Conservation (phyloP, 1,140 invertebrate species). For the Ladona fulva region DNA sequence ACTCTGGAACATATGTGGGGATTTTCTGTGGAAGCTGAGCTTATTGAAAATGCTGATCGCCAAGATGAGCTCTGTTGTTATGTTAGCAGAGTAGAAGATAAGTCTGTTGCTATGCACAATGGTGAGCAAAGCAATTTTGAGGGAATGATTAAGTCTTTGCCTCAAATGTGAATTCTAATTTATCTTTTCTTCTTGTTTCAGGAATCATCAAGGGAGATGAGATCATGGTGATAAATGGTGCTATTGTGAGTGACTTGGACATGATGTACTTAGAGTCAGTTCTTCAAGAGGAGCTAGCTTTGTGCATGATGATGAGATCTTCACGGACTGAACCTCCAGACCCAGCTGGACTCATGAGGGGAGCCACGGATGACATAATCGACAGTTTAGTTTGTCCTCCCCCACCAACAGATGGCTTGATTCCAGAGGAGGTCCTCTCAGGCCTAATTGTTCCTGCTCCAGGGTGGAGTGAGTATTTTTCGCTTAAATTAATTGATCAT, state of each 20-base stretch:
- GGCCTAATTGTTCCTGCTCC: conserved; percentile 92
- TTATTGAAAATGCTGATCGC: conserved; percentile 89
- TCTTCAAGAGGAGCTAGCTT: conserved; percentile 84
- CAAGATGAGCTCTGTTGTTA: conserved; percentile 96
- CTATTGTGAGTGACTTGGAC: conserved; percentile 93
- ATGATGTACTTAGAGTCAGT: conserved; percentile 98
- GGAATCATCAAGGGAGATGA: conserved; percentile 95
- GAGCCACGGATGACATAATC: conserved; percentile 82
- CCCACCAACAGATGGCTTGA: conserved; percentile 84
- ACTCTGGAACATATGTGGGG: conserved; percentile 94
- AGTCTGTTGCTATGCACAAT: conserved; percentile 89
- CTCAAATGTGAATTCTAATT: background rate
- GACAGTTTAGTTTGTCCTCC: conserved; percentile 92
- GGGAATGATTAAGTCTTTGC: background rate
- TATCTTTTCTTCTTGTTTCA: conserved; percentile 32
- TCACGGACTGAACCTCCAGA: conserved; percentile 90
- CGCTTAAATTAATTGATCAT: background rate
- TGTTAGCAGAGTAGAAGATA: conserved; percentile 88
- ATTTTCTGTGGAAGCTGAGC: conserved; percentile 92
- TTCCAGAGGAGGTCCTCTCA: conserved; percentile 92
- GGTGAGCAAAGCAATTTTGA: conserved; percentile 48
- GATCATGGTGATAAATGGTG: conserved; percentile 97
- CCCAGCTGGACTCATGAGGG: conserved; percentile 66
- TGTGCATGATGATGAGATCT: conserved; percentile 97
- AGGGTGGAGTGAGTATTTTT: conserved; percentile 66